Evolutionary conservation across 2,797 vertebrate species (phyloP), one percentile per base, ranked within the genome.

Genomic region (Cyclopterus lumpus): DNA sequence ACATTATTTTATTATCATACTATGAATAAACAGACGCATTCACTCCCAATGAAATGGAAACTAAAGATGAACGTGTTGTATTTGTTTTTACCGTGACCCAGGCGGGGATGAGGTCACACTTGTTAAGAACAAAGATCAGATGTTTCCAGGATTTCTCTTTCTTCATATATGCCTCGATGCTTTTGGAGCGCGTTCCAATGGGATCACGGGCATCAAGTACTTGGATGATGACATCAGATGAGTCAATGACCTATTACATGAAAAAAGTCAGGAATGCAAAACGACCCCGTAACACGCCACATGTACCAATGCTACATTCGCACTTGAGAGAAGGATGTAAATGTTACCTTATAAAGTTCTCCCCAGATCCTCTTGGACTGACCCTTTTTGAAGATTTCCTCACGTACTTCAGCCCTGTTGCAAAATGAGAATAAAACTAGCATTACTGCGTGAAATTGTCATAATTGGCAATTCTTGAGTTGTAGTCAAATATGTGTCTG

Each of bases 301-400:
- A 14, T 8, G 22, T 44, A 51, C 2, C 12, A 30, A 15, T 15
- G 15, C 5, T 8, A 44, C n/a, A 64, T 44, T 36, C 32, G 5
- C 26, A 67, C 22, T n/a, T 61, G 32, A 60, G 6, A 32, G 1
- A 2, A 55, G 12, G 11, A 54, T 26, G 36, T n/a, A 62, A 60
- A 34, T 0, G 0, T 57, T 87, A 99, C 98, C 97, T 99, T 99
- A 87, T 99, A 99, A 30, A 99, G 97, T 77, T 99, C 98, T 51
- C 98, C 98, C 98, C 98, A 99, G 90, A 99, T 99, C 91, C 98
- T 96, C 86, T 94, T 99, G 64, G 98, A 99, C 74, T 99, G 98
- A 36, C 98, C 98, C 89, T 99, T 99, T 89, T 97, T 99, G 87
- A 96, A 99, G 76, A 99, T 99, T 79, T 99, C 98, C 80, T 99